Evolutionary conservation across 2,113 vertebrate species (phyloP), one percentile per base, ranked within the genome.

Genomic region (Pardalotus punctatus): DNA sequence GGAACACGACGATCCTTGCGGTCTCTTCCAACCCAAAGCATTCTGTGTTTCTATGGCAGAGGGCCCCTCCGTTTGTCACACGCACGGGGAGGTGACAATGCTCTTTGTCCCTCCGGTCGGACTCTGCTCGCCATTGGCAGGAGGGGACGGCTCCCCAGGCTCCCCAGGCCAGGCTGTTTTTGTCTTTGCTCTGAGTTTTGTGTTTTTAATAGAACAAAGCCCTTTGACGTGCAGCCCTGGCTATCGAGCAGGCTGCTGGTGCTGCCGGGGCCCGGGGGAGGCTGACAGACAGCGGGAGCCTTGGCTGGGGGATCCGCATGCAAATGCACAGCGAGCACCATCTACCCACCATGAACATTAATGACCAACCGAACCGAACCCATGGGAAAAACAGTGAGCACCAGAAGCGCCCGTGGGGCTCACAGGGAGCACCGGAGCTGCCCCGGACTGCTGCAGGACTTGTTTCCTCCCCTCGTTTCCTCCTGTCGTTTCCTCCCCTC

Each of bases 1-100:
- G 40, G 42, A 2, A 40, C 0, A 0, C 12, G 42, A 33, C 10
- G 35, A 35, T 10, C 17, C 12, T 25, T 42, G 31, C 22, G 29
- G 56, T 62, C 11, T 21, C 14, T 64, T 40, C 48, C 42, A 35
- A 9, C 25, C 17, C 66, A 42, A 42, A 48, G 6, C 57, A 35
- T 35, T 9, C 48, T 14, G 66, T n/a, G 56, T 14, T 80, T 23
- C 56, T 28, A 1, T 9, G 58, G 36, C 6, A n/a, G 67, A 51
- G 40, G 12, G 25, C 14, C n/a, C 20, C 38, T 86, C 53, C 43
- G 38, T 67, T 48, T 38, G 45, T 18, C 64, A 31, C 24, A 6
- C 0, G 0, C 11, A 51, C 38, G 40, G 60, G 48, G 60, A 40
- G 54, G 56, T 60, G 85, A 12, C 12, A 6, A 31, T 7, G 51